Evolutionary conservation across 2,888 invertebrate species (phyloP).

Genomic region (Yponomeuta sedellus): DNA sequence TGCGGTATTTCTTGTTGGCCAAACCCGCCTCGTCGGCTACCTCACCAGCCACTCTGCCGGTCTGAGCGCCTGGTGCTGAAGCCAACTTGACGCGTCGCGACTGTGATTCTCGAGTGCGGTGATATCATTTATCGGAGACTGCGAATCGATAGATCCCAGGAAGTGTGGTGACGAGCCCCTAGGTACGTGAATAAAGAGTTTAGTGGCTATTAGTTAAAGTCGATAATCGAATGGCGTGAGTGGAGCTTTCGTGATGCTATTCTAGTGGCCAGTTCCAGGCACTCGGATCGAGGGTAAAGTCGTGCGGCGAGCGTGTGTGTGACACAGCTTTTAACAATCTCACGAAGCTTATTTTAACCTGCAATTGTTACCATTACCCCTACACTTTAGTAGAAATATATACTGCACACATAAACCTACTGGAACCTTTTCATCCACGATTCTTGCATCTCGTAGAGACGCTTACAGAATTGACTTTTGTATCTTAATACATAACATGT

Average conservation of each 20-base stretch:
- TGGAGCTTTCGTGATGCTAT: background rate
- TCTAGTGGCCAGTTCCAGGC: background rate
- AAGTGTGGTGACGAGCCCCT: slow-evolving; percentile 1
- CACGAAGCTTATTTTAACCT: background rate
- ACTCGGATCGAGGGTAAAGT: slow-evolving; percentile 1
- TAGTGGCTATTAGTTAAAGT: background rate
- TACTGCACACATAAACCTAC: no score
- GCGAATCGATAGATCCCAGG: slow-evolving; percentile 1
- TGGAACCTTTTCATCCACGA: background rate
- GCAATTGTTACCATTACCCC: background rate
- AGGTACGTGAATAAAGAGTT: background rate
- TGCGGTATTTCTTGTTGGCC: background rate
- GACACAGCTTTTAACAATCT: background rate
- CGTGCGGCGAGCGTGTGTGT: background rate
- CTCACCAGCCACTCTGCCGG: background rate
- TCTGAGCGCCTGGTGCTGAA: no score
- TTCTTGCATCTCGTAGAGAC: background rate
- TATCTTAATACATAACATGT: no score
- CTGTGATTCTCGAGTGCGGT: background rate
- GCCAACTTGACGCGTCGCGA: background rate
- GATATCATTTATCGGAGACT: background rate
- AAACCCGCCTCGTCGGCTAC: background rate
- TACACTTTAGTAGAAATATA: no score
- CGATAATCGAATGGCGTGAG: background rate
- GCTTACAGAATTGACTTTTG: no score